Conservation (phyloP, 2,797 vertebrate species). For the Sternotherus odoratus region DNA sequence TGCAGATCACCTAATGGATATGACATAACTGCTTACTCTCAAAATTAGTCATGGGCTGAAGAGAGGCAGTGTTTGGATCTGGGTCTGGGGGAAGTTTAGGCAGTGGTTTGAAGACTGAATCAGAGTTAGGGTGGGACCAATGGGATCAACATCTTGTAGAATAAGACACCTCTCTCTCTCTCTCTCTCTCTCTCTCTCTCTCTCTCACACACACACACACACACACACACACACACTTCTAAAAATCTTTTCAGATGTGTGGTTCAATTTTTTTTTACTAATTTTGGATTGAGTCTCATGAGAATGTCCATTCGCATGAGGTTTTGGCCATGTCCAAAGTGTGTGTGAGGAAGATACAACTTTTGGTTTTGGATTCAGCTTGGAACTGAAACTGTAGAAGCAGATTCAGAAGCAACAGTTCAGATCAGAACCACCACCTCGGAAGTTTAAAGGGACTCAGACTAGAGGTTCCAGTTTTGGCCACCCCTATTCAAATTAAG, state of each 20-base stretch:
- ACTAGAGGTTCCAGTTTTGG: background rate
- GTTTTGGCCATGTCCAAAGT: background rate
- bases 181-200: too few species aligned
- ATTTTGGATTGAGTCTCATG: background rate
- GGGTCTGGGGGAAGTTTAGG: background rate
- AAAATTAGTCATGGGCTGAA: background rate
- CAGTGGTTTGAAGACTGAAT: background rate
- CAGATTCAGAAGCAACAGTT: background rate
- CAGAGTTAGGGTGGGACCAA: background rate
- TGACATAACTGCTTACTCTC: rapidly evolving
- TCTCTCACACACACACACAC: too few species aligned
- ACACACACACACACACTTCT: too few species aligned
- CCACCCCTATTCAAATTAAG: background rate
- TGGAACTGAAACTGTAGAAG: background rate
- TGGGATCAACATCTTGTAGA: background rate
- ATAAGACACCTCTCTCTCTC: too few species aligned
- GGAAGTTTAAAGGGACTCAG: background rate
- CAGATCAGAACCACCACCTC: background rate
- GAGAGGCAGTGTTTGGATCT: background rate
- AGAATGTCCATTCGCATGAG: background rate
- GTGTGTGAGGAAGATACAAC: rapidly evolving
- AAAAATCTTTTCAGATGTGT: background rate
- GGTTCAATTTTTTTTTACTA: background rate
- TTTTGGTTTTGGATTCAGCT: background rate
- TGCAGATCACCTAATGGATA: background rate